Conservation (phyloP, 2,797 vertebrate genomes). For the Iguana delicatissima region DNA sequence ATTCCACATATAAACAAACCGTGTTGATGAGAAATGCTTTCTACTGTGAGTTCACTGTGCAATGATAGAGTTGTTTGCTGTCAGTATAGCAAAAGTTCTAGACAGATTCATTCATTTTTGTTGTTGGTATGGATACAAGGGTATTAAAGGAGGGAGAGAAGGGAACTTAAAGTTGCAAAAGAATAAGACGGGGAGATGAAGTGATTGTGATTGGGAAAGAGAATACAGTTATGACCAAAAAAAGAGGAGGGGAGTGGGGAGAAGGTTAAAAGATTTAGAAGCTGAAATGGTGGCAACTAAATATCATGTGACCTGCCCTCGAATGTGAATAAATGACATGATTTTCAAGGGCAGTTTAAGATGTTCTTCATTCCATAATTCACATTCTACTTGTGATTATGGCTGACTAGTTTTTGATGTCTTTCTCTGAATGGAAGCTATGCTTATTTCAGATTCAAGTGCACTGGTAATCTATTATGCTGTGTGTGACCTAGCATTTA, state of each 20-base stretch:
- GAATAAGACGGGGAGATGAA: slow-evolving; percentile 17
- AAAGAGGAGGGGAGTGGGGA: neutral
- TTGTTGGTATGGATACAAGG: slow-evolving; percentile 40
- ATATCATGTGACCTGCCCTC: neutral
- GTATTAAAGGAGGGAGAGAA: neutral
- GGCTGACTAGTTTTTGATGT: neutral
- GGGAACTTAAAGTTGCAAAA: neutral
- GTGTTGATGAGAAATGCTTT: slow-evolving; percentile 18
- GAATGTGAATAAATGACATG: neutral
- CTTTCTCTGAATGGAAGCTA: neutral
- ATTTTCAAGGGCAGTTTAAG: slow-evolving; percentile 3
- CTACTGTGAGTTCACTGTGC: slow-evolving; percentile 8
- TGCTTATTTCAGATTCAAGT: slow-evolving; percentile 12
- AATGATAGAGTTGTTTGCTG: slow-evolving; percentile 35
- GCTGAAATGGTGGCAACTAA: neutral
- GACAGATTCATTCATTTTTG: slow-evolving; percentile 43
- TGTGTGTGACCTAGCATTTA: slow-evolving; percentile 20
- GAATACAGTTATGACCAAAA: slow-evolving; percentile 9
- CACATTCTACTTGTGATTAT: neutral
- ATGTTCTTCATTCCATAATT: neutral
- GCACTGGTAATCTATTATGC: neutral
- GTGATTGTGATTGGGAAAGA: slow-evolving; percentile 22
- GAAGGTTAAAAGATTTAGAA: slow-evolving; percentile 46
- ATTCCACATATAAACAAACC: neutral
- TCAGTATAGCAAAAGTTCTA: slow-evolving; percentile 39